Evolutionary conservation across 2,797 vertebrate species (phyloP).

Genomic region (Rhinatrema bivittatum): DNA sequence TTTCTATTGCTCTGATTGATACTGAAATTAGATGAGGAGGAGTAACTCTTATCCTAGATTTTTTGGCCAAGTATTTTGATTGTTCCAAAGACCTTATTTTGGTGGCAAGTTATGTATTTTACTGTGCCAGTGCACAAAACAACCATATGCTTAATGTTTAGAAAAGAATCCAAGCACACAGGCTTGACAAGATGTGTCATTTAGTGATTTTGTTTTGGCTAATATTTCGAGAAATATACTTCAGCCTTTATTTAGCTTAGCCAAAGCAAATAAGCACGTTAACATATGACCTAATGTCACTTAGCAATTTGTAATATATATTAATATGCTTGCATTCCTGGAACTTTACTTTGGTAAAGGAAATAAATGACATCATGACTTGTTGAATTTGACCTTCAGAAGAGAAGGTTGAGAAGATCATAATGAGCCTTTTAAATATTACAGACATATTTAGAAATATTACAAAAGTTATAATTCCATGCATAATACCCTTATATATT

Average conservation of each 20-base stretch:
- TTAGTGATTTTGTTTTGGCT: slow-evolving; percentile 43
- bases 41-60: too few relatives aligned
- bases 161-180: slow-evolving; percentile 41
- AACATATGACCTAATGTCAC: slow-evolving; percentile 53
- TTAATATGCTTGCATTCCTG: slow-evolving; percentile 31
- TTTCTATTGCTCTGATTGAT: too few relatives aligned
- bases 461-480: slow-evolving; percentile 21
- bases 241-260: slow-evolving; percentile 59
- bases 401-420: slow-evolving; percentile 29
- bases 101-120: not conserved
- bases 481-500: slow-evolving; percentile 7
- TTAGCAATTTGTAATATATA: slow-evolving; percentile 28
- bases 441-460: slow-evolving; percentile 33
- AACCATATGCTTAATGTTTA: too few relatives aligned
- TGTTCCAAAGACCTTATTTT: too few relatives aligned
- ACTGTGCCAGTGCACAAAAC: not conserved
- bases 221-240: slow-evolving; percentile 37
- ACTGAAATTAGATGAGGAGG: too few relatives aligned
- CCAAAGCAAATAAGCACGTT: slow-evolving; percentile 61
- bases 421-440: slow-evolving; percentile 37
- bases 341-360: slow-evolving; percentile 58
- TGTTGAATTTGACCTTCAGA: slow-evolving; percentile 47
- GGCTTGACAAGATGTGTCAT: not conserved
- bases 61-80: too few relatives aligned
- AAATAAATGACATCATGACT: slow-evolving; percentile 63